phyloP scores from a whole-genome alignment of 1,140 invertebrate genomes.

The Drosophila cardini region DNA sequence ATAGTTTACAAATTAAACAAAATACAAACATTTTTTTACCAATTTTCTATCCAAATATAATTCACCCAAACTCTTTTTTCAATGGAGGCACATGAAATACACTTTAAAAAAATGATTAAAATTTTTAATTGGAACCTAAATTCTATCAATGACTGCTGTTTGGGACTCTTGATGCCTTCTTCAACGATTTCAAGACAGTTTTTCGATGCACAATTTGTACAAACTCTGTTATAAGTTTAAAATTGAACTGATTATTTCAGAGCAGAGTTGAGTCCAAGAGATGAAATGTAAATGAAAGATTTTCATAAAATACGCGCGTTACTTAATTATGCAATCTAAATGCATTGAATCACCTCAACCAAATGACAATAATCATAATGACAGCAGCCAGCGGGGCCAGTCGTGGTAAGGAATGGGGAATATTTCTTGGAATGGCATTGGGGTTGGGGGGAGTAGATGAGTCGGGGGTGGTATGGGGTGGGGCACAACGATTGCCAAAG shows the following conservation, averaged over 20 bases:
- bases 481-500: conserved; percentile 46
- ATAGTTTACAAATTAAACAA: too few relatives aligned
- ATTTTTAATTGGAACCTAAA: too few relatives aligned
- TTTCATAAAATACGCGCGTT: conserved; percentile 45
- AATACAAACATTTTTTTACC: too few relatives aligned
- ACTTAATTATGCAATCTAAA: conserved; percentile 82
- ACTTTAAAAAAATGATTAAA: too few relatives aligned
- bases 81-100: too few relatives aligned
- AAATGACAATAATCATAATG: conserved; percentile 82
- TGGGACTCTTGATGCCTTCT: too few relatives aligned
- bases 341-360: conserved; percentile 80
- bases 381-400: conserved; percentile 38
- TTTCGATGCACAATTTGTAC: too few relatives aligned
- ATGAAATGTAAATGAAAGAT: conserved; percentile 15
- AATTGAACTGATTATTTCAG: background rate
- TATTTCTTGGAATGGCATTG: background rate
- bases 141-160: too few relatives aligned
- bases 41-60: too few relatives aligned
- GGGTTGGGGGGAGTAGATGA: background rate
- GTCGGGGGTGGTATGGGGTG: background rate
- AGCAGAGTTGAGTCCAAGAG: background rate
- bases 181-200: too few relatives aligned
- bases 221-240: background rate
- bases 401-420: background rate
- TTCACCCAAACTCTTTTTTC: too few relatives aligned